Base-by-base conservation (phyloP, 2,888 invertebrate species). In the Diogma glabrata region DNA sequence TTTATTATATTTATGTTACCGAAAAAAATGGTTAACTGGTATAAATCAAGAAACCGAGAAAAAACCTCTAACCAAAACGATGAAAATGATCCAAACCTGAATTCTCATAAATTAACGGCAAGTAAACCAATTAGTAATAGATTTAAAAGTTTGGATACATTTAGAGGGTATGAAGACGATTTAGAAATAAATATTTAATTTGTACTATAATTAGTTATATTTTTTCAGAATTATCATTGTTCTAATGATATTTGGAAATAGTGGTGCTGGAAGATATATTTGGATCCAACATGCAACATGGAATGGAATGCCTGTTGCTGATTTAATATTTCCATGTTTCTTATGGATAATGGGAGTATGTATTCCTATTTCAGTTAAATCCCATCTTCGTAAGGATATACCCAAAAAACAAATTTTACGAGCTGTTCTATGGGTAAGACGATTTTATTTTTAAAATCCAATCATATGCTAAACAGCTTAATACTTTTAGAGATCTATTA, bases 311-410 rank as follows among this genome's bases (percentile, higher is more conserved):
- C 82, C 85, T 43, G 70, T 90, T 2, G 94, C 94, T 0, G 96
- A 96, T 70, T 73, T 94, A 54, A 87, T 96, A n/a, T 96, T 96
- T 67, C 96, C 96, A 1, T 92, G 87, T 73, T 96, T 96, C 71
- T 78, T 95, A 56, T 96, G 93, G 90, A 92, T 96, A 58, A 96
- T 96, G 95, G 95, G 95, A 3, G 87, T 90, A 36, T 92, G 94
- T 60, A 84, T 95, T 57, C 92, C 93, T 0, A 81, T 94, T 47
- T 85, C 92, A 0, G 73, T 91, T 8, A 79, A 79, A 58, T 82
- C 87, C 2, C 79, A 82, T 57, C 72, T 87, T 53, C 81, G 81
- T 49, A 80, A 79, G 52, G 76, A 78, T 28, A 65, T 76, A 1
- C 70, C 81, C 0, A 74, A 78, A 57, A 69, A 69, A 61, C 72